Base-by-base conservation (phyloP, 2,797 vertebrate species). In the Discoglossus pictus region DNA sequence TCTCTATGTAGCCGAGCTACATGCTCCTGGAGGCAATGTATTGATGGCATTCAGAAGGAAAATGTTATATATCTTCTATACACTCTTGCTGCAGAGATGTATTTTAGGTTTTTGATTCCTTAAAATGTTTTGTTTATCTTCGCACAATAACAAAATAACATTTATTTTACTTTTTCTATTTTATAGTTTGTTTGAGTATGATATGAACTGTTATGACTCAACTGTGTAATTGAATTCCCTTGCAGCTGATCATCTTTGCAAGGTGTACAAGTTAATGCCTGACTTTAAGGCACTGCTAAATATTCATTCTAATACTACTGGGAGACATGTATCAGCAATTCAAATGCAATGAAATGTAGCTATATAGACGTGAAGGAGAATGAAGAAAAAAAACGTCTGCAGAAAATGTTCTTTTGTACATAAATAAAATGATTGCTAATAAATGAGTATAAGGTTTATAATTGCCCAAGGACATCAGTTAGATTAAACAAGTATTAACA, bases 281-380 rank as follows among this genome's bases (percentile, higher is more conserved):
- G 47, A 59, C 65, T 68, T 68, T 61, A 68, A 68, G 56, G 65
- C 65, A 46, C 56, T 68, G 65, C 47, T 68, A 61, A 68, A 68
- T 68, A 68, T 61, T 68, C 56, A 68, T 68, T 21, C 46, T 61
- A 52, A 52, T 46, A 53, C 56, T 39, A 44, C 56, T 61, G 39
- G 65, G 65, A 68, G 12, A 18, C 15, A 36, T 68, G 15, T 60
- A 61, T 68, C 56, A 61, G 65, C 47, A 68, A 68, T 61, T 68
- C 56, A 53, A 61, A 61, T 61, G 25, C 27, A 42, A 54, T 34
- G 31, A 44, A 53, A 53, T 46, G 16, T 44, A 68, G 27, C 27
- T n/a, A 40, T 59, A 63, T 25, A 8, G 10, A 61, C 13, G 47
- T 51, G 12, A 60, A 40, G 35, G 38, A 15, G 18, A 59, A 35